Evolutionary conservation across 2,888 invertebrate species (phyloP), one percentile per base, ranked within the genome.

Genomic region (Deilephila porcellus): DNA sequence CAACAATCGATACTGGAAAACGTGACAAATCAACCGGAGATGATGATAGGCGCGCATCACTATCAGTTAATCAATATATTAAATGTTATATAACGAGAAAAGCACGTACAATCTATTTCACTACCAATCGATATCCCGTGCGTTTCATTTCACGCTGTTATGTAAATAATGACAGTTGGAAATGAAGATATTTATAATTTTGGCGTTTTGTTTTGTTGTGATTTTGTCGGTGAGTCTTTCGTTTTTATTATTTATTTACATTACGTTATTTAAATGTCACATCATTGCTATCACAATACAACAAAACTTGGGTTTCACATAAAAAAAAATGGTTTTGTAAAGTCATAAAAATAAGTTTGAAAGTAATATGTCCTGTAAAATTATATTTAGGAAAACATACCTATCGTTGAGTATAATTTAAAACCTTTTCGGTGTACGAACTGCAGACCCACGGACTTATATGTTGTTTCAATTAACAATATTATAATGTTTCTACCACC

Each of bases 1-100:
- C 71, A 79, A 76, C 76, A 74, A 73, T 76, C 76, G 71, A 73
- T 76, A 67, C n/a, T 7, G 25, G 45, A 14, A 73, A 52, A 73
- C 70, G 73, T 73, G 73, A 52, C 56, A 60, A 67, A 70, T 71
- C 71, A n/a, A 60, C 19, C 20, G 14, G 17, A 56, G 32, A 71
- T 59, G 45, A 20, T 14, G 67, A 63, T 63, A 63, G 52, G 17
- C 67, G 25, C 17, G 25, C 67, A 52, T 45, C 52, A 20, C 25
- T 52, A 67, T 67, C 67, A 45, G 67, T 67, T 67, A 17, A 67
- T 67, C 67, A 20, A 67, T 67, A 67, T 67, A 67, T 25, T 67
- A 67, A 52, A 45, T 45, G 52, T 67, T 67, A 67, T 67, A 25
- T 67, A 67, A 52, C 20, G 6, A 67, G 52, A 52, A 67, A 67